These are phyloP conservation scores for Alexandromys fortis DNA, from an alignment of 2,113 vertebrate species.

Conservation along the genomic window DNA sequence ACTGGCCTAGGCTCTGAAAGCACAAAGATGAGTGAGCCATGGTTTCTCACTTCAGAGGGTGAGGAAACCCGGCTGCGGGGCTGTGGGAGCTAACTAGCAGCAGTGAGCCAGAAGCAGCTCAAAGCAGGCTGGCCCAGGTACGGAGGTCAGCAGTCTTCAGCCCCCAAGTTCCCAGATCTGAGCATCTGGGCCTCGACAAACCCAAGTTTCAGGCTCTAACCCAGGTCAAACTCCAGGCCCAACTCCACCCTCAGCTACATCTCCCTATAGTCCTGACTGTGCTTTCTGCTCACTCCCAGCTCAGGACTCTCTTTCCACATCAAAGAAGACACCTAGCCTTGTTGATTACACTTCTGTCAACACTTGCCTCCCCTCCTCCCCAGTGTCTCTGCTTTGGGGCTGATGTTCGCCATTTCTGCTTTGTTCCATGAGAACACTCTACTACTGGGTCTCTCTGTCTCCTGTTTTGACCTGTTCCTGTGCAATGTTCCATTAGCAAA, in stretches of 20 bases:
- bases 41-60: not conserved
- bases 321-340: not conserved
- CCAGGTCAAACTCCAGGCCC: not conserved
- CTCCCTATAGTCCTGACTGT: not conserved
- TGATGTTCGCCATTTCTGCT: not conserved
- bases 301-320: constrained; percentile 38
- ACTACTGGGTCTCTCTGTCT: not conserved
- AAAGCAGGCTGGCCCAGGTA: not conserved
- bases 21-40: not conserved
- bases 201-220: not conserved
- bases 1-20: not conserved
- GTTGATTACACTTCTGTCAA: not conserved
- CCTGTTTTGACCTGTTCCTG: constrained; percentile 2
- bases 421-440: not conserved
- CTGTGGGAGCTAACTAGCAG: not conserved
- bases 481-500: not conserved
- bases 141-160: not conserved
- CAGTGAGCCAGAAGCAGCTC: not conserved
- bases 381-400: not conserved
- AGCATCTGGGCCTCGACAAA: not conserved
- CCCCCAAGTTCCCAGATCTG: not conserved
- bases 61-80: not conserved
- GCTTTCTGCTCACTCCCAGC: not conserved
- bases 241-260: not conserved
- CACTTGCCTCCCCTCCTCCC: not conserved